Conservation (phyloP, 2,888 invertebrate genomes). For the Auanema freiburgensis region DNA sequence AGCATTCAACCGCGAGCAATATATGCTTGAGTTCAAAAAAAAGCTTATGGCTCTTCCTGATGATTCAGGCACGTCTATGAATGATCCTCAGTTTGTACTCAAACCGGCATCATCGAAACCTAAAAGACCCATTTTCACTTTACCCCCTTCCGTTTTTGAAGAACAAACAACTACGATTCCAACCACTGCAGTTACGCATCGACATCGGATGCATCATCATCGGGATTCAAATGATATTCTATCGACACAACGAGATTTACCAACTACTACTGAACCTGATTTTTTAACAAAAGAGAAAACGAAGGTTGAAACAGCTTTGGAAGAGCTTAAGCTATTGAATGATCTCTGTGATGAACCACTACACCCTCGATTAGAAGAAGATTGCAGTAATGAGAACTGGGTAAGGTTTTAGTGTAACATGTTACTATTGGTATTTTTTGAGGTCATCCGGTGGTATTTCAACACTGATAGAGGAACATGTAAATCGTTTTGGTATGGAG, state of each 20-base stretch:
- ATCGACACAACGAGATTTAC: constrained; percentile 4
- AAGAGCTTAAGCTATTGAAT: no score
- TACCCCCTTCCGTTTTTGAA: background rate
- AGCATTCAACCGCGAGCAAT: constrained; percentile 33
- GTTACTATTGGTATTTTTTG: background rate
- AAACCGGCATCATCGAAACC: no score
- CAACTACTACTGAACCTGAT: constrained; percentile 6
- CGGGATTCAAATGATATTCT: background rate
- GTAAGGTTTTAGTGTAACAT: constrained; percentile 3
- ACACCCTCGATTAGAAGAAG: constrained; percentile 46
- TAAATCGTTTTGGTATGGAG: constrained; percentile 60
- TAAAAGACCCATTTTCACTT: constrained; percentile 10
- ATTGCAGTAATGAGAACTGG: constrained; percentile 47
- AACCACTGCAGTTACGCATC: no score
- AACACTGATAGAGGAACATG: constrained; percentile 41
- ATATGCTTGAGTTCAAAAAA: constrained; percentile 33
- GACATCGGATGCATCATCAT: no score
- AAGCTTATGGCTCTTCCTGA: constrained; percentile 17
- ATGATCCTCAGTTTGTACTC: no score
- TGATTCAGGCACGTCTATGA: background rate
- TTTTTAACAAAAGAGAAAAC: constrained; percentile 7
- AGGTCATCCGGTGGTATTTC: constrained; percentile 38
- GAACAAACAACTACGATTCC: constrained; percentile 13
- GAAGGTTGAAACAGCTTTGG: background rate
- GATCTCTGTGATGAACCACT: constrained; percentile 43